A percentile compares a stretch with the other conserved stretches of the same genome.
Evolutionary conservation across 2,113 vertebrate species (phyloP).

Genomic region (Budorcas taxicolor): DNA sequence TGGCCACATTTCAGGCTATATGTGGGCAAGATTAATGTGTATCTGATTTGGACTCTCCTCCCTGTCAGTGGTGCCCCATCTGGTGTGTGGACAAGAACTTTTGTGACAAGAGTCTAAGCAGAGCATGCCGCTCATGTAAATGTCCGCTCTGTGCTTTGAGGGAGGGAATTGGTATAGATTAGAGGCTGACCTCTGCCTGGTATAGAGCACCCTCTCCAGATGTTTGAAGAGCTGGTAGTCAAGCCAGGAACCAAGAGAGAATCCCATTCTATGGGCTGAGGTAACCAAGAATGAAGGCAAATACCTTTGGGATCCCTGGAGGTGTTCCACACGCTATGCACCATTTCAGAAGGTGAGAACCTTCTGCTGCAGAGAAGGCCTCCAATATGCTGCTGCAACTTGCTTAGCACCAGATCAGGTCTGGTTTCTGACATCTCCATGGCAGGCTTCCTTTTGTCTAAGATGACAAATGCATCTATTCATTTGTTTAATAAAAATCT

Average conservation of each 20-base stretch:
- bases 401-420: background rate
- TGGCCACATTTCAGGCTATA: background rate
- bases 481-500: background rate
- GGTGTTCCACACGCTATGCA: background rate
- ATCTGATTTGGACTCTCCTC: background rate
- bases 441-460: background rate
- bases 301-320: accelerated
- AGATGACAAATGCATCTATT: background rate
- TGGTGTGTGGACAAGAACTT: too few species aligned
- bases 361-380: background rate
- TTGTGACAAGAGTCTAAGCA: background rate
- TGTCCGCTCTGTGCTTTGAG: background rate
- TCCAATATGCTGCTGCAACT: background rate
- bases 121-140: background rate
- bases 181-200: background rate
- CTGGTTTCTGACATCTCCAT: background rate
- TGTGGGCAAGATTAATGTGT: background rate
- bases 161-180: background rate
- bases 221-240: background rate
- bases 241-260: background rate
- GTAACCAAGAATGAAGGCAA: background rate
- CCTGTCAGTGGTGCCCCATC: accelerated
- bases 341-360: background rate
- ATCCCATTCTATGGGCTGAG: background rate
- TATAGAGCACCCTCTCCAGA: too few species aligned